A percentile compares a stretch with the other conserved stretches of the same genome.
phyloP scores from a whole-genome alignment of 2,797 vertebrate species.

The Eulemur rubriventer region DNA sequence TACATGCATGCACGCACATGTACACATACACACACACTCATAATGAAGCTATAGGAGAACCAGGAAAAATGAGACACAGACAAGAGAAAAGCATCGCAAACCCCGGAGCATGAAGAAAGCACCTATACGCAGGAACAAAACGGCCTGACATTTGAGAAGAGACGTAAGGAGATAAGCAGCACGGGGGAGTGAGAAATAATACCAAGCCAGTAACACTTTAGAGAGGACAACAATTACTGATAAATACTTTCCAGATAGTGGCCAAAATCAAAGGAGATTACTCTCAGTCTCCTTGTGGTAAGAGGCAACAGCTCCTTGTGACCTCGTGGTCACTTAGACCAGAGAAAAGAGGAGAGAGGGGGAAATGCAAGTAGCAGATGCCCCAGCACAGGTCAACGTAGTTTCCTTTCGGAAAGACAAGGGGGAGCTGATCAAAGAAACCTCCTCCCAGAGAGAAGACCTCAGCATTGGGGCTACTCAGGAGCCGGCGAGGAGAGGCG shows the following conservation, averaged over 20 bases:
- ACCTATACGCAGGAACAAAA: background rate
- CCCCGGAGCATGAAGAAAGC: background rate
- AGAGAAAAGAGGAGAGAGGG: background rate
- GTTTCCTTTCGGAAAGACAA: background rate
- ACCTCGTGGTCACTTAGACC: background rate
- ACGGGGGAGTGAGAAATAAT: background rate
- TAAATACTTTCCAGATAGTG: background rate
- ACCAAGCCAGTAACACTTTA: background rate
- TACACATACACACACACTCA: background rate
- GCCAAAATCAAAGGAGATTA: background rate
- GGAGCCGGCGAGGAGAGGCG: background rate
- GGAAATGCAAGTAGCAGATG: background rate
- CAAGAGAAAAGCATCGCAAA: background rate
- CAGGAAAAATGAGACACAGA: background rate
- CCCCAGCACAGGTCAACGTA: background rate
- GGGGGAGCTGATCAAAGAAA: background rate
- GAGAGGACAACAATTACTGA: background rate
- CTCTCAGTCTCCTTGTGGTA: background rate
- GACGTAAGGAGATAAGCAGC: background rate
- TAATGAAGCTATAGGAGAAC: background rate
- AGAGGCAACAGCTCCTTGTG: background rate
- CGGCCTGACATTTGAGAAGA: background rate
- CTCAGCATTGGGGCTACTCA: background rate
- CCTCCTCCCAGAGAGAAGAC: background rate
- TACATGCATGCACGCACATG: accelerated